These are phyloP conservation scores for Desmodus rotundus DNA, from an alignment of 2,113 vertebrate genomes.

Conservation along the genomic window DNA sequence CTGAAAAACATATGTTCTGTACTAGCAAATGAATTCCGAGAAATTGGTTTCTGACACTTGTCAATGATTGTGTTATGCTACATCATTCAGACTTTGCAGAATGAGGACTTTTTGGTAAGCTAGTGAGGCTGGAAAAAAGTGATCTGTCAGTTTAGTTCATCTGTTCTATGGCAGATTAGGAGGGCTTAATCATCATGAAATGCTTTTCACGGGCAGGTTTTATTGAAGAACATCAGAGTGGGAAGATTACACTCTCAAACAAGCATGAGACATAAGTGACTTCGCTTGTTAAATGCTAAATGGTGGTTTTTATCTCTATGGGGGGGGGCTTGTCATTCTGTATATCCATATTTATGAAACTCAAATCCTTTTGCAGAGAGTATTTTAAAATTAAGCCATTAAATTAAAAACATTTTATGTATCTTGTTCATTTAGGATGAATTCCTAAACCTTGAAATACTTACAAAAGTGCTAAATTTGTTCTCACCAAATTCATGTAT, in stretches of 20 bases:
- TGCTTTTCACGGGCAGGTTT: neutral
- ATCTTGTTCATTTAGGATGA: slow-evolving; percentile 15
- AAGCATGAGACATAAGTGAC: neutral
- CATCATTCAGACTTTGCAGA: neutral
- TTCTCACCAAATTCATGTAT: neutral
- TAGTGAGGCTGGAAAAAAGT: slow-evolving; percentile 67
- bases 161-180: slow-evolving; percentile 26
- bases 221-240: slow-evolving; percentile 18
- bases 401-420: neutral
- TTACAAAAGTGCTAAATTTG: slow-evolving; percentile 25
- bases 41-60: slow-evolving; percentile 45
- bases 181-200: neutral
- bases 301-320: slow-evolving; percentile 11
- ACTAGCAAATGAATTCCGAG: slow-evolving; percentile 52
- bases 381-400: slow-evolving; percentile 16
- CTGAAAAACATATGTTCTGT: slow-evolving; percentile 67
- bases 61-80: neutral
- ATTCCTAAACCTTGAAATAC: neutral
- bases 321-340: neutral
- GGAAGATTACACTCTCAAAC: slow-evolving; percentile 26
- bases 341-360: slow-evolving; percentile 40
- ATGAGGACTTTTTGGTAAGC: slow-evolving; percentile 53
- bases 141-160: slow-evolving; percentile 15
- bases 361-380: slow-evolving; percentile 13
- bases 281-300: neutral